These are phyloP conservation scores for Ceratitis capitata DNA, from an alignment of 1,140 invertebrate species.

Conservation along the genomic window DNA sequence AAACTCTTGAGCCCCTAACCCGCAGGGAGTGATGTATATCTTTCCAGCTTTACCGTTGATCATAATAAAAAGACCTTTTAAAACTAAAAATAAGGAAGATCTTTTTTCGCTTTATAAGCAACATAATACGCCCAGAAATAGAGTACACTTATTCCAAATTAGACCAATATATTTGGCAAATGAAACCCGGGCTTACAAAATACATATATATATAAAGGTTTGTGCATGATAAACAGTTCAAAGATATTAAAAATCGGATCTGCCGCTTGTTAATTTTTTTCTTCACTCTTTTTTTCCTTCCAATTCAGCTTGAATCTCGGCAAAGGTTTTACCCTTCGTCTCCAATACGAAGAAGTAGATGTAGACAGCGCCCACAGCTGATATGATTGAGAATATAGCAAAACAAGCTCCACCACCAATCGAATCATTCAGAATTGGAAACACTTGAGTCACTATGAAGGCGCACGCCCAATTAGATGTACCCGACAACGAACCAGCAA, in stretches of 20 bases:
- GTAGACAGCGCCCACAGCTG: constrained; percentile 73
- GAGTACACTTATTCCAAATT: neutral
- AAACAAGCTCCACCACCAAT: constrained; percentile 73
- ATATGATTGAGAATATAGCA: constrained; percentile 80
- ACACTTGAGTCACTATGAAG: constrained; percentile 82
- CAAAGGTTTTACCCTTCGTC: constrained; percentile 75
- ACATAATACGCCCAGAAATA: too few species aligned
- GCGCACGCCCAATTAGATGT: constrained; percentile 82
- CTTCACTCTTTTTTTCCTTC: neutral
- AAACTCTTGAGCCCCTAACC: too few species aligned
- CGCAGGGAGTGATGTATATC: too few species aligned
- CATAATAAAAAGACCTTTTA: too few species aligned
- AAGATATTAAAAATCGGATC: too few species aligned
- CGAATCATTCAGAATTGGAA: constrained; percentile 57
- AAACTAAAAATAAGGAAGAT: too few species aligned
- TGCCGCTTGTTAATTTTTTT: neutral
- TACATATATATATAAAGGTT: neutral
- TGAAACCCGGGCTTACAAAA: neutral
- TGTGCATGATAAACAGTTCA: too few species aligned
- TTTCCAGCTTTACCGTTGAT: too few species aligned
- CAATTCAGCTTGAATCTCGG: constrained; percentile 69
- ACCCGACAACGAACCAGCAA: constrained; percentile 78
- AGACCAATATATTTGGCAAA: neutral
- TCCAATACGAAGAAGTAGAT: constrained; percentile 73
- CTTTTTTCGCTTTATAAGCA: too few species aligned